Base-by-base conservation (phyloP, 1,140 invertebrate genomes). In the Hestina assimilis region DNA sequence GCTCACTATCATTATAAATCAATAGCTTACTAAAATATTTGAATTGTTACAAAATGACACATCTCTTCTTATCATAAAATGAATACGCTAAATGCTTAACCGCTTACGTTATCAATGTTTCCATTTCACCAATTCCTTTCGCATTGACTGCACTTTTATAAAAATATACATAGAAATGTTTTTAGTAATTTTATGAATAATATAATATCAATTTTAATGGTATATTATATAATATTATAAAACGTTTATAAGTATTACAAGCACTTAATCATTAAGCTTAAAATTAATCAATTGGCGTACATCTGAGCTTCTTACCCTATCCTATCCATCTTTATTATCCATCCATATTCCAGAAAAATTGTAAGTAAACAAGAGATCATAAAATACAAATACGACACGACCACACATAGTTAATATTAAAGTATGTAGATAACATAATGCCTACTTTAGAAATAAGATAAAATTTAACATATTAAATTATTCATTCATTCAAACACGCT, bases 161-260 rank as follows among this genome's bases (percentile, higher is more conserved):
- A 88, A 88, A 88, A 88, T 88, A 88, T 80, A 83, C 80, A 74
- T 76, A 71, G 59, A 80, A 68, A 83, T 76, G 75, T 81, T n/a
- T n/a, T 38, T 38, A 38, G 33, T 38, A 38, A 38, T 38, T 38
- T 38, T 38, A 85, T 82, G 61, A 74, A 79, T 77, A 83, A 84
- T 83, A 84, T 81, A 78, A 81, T 76, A 79, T 83, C 63, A 76
- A 69, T 79, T 83, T 74, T 72, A 79, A 75, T 86, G 76, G 71
- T 81, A 66, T 66, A 65, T 67, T 53, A 60, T 57, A 63, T 62
- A 72, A 79, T 73, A 76, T 65, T 79, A 80, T 72, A 69, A 79
- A 79, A 70, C 66, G 67, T 67, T 52, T 83, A 81, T 55, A 45
- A 72, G 74, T 79, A 76, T 71, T 63, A 70, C 67, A 84, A 84